Conservation (phyloP, 1,140 invertebrate species). For the Pomacea maculata region DNA sequence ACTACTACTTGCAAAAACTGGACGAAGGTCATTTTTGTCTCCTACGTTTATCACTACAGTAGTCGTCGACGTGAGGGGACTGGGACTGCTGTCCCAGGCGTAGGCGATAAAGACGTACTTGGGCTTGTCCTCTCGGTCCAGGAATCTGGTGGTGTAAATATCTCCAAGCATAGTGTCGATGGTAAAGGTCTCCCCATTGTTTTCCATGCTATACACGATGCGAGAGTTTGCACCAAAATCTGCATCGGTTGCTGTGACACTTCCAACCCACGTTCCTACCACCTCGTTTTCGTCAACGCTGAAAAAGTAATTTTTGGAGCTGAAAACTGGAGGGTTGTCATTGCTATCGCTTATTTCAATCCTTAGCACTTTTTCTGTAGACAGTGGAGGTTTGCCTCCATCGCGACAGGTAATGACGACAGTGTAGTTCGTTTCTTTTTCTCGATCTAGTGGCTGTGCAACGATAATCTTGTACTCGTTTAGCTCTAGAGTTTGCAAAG, state of each 20-base stretch:
- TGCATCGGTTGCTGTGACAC: constrained; percentile 32
- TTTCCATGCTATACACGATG: constrained; percentile 35
- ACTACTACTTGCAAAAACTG: constrained; percentile 84
- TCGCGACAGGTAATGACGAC: constrained; percentile 41
- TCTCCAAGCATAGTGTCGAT: constrained; percentile 69
- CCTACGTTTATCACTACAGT: constrained; percentile 77
- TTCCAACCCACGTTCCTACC: constrained; percentile 23
- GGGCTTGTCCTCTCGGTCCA: constrained; percentile 81
- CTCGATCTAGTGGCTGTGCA: constrained; percentile 31
- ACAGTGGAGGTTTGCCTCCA: constrained; percentile 30
- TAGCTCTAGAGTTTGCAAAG: constrained; percentile 21
- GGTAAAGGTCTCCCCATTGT: constrained; percentile 41
- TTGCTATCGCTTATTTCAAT: constrained; percentile 42
- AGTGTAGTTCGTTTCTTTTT: constrained; percentile 22
- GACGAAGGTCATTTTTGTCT: constrained; percentile 94
- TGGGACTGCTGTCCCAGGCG: constrained; percentile 80
- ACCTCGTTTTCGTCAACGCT: constrained; percentile 32
- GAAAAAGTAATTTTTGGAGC: constrained; percentile 27
- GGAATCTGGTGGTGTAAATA: constrained; percentile 50
- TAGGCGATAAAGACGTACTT: constrained; percentile 81
- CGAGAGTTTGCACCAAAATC: constrained; percentile 69
- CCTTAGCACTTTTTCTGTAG: constrained; percentile 17
- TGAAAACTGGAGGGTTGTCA: constrained; percentile 41
- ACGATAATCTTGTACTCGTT: constrained; percentile 41
- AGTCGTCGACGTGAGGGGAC: constrained; percentile 77